Conservation (phyloP, 1,140 invertebrate species). For the Himalopsyche phryganea region DNA sequence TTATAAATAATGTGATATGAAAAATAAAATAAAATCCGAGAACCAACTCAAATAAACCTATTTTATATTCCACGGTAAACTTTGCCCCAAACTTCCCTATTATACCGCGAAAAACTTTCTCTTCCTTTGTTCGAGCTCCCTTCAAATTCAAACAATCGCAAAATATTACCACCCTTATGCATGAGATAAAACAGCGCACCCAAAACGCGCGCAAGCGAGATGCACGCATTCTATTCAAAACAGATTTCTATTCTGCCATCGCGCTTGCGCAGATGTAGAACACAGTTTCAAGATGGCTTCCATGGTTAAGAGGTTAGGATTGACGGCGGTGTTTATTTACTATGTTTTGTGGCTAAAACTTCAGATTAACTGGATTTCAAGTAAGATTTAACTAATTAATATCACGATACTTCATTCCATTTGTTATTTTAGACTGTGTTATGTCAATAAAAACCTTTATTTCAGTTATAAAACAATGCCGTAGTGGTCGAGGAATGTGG, state of each 20-base stretch:
- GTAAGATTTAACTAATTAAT: no score
- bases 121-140: slow-evolving; percentile 27
- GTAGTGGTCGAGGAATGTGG: no score
- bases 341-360: slow-evolving; percentile 6
- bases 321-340: background rate
- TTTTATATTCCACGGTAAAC: slow-evolving; percentile 15
- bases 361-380: no score
- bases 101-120: slow-evolving; percentile 34
- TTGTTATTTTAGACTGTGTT: no score
- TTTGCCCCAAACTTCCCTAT: slow-evolving; percentile 9
- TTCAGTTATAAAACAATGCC: no score
- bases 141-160: background rate
- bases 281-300: slow-evolving; percentile 32
- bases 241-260: slow-evolving; percentile 15
- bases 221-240: slow-evolving; percentile 4
- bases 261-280: slow-evolving; percentile 20
- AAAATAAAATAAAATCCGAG: no score
- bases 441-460: no score
- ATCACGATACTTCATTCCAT: no score
- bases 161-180: slow-evolving; percentile 6
- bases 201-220: slow-evolving; percentile 7
- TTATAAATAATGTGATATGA: no score
- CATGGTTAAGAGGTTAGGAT: slow-evolving; percentile 23
- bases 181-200: background rate
- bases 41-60: no score